Conservation (phyloP, 2,113 vertebrate species). For the Otocyon megalotis region DNA sequence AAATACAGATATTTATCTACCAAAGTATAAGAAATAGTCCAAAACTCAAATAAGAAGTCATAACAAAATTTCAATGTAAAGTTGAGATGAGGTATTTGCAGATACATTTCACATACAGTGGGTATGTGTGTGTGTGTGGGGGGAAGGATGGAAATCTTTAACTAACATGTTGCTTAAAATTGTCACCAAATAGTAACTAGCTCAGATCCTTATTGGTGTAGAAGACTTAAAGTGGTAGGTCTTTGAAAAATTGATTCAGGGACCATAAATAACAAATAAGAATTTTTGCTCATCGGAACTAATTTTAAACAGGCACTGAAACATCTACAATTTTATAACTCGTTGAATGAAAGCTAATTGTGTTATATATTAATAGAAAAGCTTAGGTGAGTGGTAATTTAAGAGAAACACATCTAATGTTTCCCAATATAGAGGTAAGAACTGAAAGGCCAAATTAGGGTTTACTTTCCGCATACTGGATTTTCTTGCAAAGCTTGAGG, state of each 20-base stretch:
- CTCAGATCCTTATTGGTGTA: background rate
- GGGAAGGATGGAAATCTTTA: background rate
- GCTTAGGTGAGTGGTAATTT: background rate
- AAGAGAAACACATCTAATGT: background rate
- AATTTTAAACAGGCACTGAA: conserved; percentile 58
- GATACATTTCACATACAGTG: background rate
- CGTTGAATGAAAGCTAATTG: background rate
- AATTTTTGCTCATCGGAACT: conserved; percentile 15
- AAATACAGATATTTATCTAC: background rate
- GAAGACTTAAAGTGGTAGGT: conserved; percentile 37
- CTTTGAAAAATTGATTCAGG: conserved; percentile 64
- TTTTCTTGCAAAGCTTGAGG: background rate
- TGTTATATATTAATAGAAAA: conserved; percentile 1
- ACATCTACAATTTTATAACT: conserved; percentile 17
- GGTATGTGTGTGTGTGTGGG: background rate
- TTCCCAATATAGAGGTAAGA: background rate
- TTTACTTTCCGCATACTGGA: background rate
- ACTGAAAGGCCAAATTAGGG: background rate
- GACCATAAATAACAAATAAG: background rate
- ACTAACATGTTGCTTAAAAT: background rate
- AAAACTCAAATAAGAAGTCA: background rate
- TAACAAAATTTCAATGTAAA: background rate
- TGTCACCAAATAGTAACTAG: background rate
- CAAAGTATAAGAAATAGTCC: background rate
- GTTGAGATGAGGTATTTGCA: background rate